These are phyloP conservation scores for Cebidichthys violaceus DNA, from an alignment of 2,113 vertebrate genomes.

Conservation along the genomic window DNA sequence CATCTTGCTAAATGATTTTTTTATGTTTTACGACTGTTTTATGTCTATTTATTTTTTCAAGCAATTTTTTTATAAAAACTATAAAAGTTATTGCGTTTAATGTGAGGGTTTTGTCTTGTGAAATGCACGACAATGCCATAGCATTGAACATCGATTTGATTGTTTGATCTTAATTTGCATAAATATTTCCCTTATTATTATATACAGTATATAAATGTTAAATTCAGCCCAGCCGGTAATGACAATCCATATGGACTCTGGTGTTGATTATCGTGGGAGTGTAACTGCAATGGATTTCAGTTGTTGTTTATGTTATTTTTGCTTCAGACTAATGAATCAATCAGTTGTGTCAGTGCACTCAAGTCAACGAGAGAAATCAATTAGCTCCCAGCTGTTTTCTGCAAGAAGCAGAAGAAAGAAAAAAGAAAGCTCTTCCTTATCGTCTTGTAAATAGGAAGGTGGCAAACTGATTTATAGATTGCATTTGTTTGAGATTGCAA, in stretches of 20 bases:
- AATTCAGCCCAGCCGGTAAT: background rate
- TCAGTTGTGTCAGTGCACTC: background rate
- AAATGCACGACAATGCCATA: background rate
- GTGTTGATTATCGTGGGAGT: background rate
- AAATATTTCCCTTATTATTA: background rate
- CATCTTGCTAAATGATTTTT: background rate
- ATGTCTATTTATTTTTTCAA: background rate
- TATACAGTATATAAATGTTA: background rate
- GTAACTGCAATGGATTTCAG: background rate
- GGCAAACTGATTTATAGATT: slow-evolving; percentile 14
- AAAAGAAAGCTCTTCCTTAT: background rate
- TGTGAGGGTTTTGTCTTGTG: background rate
- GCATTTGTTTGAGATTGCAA: slow-evolving; percentile 1
- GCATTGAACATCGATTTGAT: background rate
- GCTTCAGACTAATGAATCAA: background rate
- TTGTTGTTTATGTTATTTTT: background rate
- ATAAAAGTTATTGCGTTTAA: background rate
- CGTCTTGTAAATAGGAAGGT: background rate
- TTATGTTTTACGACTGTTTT: background rate
- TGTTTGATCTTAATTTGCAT: background rate
- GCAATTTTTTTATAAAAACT: background rate
- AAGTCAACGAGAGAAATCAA: background rate
- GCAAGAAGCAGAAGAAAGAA: background rate
- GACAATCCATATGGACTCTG: background rate
- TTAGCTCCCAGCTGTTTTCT: slow-evolving; percentile 25